A percentile compares a stretch with the other conserved stretches of the same genome.
These are phyloP conservation scores for Aphidius colemani DNA, from an alignment of 2,888 invertebrate genomes.

Conservation along the genomic window DNA sequence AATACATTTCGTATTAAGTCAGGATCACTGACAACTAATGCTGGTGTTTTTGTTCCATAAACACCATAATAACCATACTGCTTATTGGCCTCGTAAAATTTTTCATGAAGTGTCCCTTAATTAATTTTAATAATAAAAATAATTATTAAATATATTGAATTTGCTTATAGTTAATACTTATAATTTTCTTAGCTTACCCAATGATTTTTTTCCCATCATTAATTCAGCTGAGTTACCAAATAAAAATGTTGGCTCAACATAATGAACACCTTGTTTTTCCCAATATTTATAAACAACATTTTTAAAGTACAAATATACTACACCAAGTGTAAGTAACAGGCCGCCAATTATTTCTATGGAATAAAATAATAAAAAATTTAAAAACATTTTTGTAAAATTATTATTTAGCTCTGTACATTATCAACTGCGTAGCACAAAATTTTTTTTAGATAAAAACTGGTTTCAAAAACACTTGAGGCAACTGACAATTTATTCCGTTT, in stretches of 20 bases:
- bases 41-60: conserved; percentile 45
- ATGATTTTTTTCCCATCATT: conserved; percentile 31
- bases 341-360: too few relatives aligned
- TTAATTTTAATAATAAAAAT: not conserved
- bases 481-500: too few relatives aligned
- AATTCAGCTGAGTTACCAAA: conserved; percentile 38
- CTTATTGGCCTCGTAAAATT: conserved; percentile 39
- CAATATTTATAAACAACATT: conserved; percentile 41
- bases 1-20: conserved; percentile 49
- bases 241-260: conserved; percentile 36
- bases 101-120: conserved; percentile 40
- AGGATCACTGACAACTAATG: conserved; percentile 49
- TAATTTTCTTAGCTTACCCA: conserved; percentile 31
- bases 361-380: too few relatives aligned
- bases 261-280: conserved; percentile 38
- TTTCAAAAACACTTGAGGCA: too few relatives aligned
- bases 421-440: too few relatives aligned
- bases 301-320: conserved; percentile 42
- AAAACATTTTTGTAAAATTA: too few relatives aligned
- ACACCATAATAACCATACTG: conserved; percentile 44
- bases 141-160: not conserved
- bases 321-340: conserved; percentile 13
- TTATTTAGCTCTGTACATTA: too few relatives aligned
- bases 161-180: too few relatives aligned
- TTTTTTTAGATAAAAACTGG: too few relatives aligned